Base-by-base conservation (phyloP, 2,113 vertebrate species). In the Sarotherodon lohbergeri region DNA sequence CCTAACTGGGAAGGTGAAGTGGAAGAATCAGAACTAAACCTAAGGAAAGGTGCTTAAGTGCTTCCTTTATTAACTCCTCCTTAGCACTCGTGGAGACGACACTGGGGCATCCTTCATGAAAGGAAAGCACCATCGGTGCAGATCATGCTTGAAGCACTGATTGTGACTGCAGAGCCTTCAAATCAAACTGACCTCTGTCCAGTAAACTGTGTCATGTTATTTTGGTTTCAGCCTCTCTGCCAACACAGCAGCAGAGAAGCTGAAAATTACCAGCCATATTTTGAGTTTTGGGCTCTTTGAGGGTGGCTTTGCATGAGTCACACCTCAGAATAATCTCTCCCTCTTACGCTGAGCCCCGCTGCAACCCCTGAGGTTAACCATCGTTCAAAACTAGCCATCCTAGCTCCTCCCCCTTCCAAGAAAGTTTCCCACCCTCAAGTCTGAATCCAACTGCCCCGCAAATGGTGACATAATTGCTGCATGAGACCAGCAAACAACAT, bases 211-310 rank as follows among this genome's bases (percentile, higher is more conserved):
- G 63, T 39, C 59, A 63, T 39, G 32, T 63, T 36, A 22, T 14
- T 68, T 41, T 50, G 19, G 29, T 13, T 10, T 78, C 1, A 78
- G 24, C 8, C 24, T 63, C 59, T 34, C 29, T 63, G 59, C 16
- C 29, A 34, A 34, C 43, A 17, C 7, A 0, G 24, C 43, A 76
- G 0, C 43, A 16, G 22, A 78, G 7, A 48, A 63, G 59, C 59
- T 34, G 57, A 36, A 0, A 0, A 13, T 39, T 19, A 39, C 29
- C 59, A 1, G 19, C 1, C n/a, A 9, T 14, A 24, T 14, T 71
- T 71, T 0, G 39, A 71, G 0, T 43, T 41, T 14, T 14, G 4
- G 63, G 36, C 36, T 9, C 36, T 71, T 24, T 39, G n/a, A 43
- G n/a, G 9, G 7, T 24, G 43, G 36, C 66, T 71, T 43, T 71